Evolutionary conservation across 1,140 invertebrate genomes (phyloP), one percentile per base, ranked within the genome.

Genomic region (Meloidogyne exigua): DNA sequence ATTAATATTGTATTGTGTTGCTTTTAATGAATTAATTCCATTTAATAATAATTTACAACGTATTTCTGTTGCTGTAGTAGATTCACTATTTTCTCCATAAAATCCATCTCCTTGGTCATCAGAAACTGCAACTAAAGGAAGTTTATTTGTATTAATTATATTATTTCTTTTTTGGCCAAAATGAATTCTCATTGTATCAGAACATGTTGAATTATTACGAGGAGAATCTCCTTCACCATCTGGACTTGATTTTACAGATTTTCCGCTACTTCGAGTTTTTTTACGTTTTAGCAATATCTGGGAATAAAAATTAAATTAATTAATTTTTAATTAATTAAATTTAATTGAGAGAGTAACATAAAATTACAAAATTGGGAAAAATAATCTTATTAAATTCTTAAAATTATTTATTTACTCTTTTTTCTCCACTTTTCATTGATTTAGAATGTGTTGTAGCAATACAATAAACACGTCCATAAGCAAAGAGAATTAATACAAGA

Each of bases 401-500:
- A 32, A 32, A 3, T 32, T 32, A 3, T 32, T 32, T 7, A 68
- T 74, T 72, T 57, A 86, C 85, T 73, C 79, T 84, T 76, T 87
- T 87, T 66, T 85, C 78, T 13, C 85, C 85, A 49, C 64, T 80
- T 67, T 85, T 81, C 65, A 87, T 73, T n/a, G 81, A 82, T 67
- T 82, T 68, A 13, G 86, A 84, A 76, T 87, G 85, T 32, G 85
- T 76, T 66, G 85, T 87, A 21, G 85, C 85, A 64, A 68, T 79
- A 73, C 72, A 73, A 62, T 73, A 73, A 26, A 73, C 72, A 18
- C 72, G 72, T 39, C 72, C 85, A 68, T 87, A 87, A 15, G 85
- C 83, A 79, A 87, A 87, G 10, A 87, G 70, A 79, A 87, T 87
- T 26, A 87, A 76, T 49, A 83, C 81, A 15, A 87, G 72, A 25